Percentiles rank a stretch among this genome's conserved stretches.
phyloP scores from a whole-genome alignment of 2,888 invertebrate genomes.

The Schrankia costaestrigalis region DNA sequence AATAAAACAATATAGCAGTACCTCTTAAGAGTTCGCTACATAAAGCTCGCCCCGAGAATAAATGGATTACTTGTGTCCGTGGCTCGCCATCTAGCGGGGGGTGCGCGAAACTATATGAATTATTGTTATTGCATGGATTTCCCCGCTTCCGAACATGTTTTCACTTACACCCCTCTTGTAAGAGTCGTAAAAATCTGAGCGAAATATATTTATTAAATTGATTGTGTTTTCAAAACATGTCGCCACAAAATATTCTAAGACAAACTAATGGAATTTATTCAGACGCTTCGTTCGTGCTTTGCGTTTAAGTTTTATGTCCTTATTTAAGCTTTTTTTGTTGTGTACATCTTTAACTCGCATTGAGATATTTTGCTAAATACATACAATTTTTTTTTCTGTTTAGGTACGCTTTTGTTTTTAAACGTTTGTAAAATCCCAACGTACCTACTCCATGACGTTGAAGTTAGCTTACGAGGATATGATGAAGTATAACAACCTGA shows the following conservation, averaged over 20 bases:
- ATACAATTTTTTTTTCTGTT: slow-evolving; percentile 6
- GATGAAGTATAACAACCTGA: too few species aligned
- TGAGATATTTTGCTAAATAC: slow-evolving; percentile 7
- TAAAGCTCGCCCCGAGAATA: slow-evolving; percentile 78
- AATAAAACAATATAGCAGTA: slow-evolving; percentile 71
- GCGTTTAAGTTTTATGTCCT: slow-evolving; percentile 18
- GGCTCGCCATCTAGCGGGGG: slow-evolving; percentile 76
- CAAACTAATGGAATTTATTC: slow-evolving; percentile 20
- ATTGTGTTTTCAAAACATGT: slow-evolving; percentile 53
- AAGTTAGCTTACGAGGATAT: too few species aligned
- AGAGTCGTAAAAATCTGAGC: slow-evolving; percentile 70
- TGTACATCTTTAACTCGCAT: slow-evolving; percentile 7
- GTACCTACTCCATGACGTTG: slow-evolving; percentile 1
- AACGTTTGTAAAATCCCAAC: not conserved
- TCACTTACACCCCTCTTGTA: slow-evolving; percentile 76
- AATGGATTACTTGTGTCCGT: slow-evolving; percentile 80
- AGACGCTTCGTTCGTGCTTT: slow-evolving; percentile 13
- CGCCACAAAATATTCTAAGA: slow-evolving; percentile 29
- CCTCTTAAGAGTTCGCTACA: slow-evolving; percentile 73
- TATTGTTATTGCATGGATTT: slow-evolving; percentile 78
- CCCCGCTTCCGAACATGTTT: slow-evolving; percentile 73
- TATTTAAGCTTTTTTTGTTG: slow-evolving; percentile 15
- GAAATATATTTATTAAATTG: slow-evolving; percentile 67
- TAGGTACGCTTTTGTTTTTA: slow-evolving; percentile 7
- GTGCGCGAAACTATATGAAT: slow-evolving; percentile 67